Conservation (phyloP, 2,113 vertebrate genomes). For the Equus przewalskii region DNA sequence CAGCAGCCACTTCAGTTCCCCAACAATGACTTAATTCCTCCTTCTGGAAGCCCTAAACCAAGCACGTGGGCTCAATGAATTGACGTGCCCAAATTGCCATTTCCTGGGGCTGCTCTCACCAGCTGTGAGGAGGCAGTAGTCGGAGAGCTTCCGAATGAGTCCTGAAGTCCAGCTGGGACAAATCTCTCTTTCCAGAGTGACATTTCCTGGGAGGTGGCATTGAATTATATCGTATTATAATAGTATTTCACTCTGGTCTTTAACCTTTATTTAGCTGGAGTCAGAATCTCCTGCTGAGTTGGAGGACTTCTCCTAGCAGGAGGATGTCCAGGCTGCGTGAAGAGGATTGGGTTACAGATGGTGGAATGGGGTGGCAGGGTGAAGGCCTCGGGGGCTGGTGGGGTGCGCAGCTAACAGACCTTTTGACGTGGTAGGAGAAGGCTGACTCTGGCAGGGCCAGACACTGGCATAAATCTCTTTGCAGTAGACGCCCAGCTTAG, state of each 20-base stretch:
- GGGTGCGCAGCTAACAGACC: neutral
- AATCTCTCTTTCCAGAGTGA: neutral
- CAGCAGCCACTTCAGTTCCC: neutral
- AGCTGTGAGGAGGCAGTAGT: neutral
- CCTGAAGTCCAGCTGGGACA: slow-evolving; percentile 5
- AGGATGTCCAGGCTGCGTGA: neutral
- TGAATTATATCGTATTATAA: neutral
- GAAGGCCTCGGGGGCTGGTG: neutral
- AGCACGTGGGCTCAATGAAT: neutral
- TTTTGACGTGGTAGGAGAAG: neutral
- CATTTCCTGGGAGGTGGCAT: neutral
- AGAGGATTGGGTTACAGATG: neutral
- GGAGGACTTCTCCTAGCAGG: neutral
- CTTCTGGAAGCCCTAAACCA: neutral
- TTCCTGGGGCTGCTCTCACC: neutral
- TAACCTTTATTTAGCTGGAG: slow-evolving; percentile 22
- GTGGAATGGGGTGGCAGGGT: too few species aligned
- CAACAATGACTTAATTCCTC: neutral
- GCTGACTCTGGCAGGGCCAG: neutral
- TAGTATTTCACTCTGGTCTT: neutral
- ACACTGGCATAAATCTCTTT: neutral
- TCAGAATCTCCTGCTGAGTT: neutral
- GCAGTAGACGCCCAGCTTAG: neutral
- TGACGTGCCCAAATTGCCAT: neutral
- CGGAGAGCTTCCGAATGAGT: neutral